Conservation (phyloP, 2,888 invertebrate species). For the Polietes domitor region DNA sequence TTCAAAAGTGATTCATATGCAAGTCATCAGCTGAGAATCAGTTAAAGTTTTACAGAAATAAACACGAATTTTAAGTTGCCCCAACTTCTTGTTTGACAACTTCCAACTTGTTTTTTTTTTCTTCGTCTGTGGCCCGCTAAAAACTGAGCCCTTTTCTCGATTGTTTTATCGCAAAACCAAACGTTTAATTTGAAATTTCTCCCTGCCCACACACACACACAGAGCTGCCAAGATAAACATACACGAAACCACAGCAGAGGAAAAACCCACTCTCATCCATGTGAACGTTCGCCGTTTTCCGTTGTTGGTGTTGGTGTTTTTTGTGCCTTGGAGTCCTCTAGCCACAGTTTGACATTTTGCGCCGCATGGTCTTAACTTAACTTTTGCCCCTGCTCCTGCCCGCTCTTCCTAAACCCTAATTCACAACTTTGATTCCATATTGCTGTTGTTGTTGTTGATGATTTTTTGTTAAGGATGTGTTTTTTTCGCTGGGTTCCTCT, state of each 20-base stretch:
- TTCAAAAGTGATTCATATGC: too few species aligned
- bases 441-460: neutral
- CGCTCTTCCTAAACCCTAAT: neutral
- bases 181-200: neutral
- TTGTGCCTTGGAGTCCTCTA: constrained; percentile 24
- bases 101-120: too few species aligned
- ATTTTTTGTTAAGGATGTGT: neutral
- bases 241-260: constrained; percentile 59
- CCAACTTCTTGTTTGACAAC: too few species aligned
- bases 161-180: neutral
- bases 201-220: too few species aligned
- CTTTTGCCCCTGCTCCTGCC: constrained; percentile 1
- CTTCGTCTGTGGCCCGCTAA: too few species aligned
- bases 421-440: neutral
- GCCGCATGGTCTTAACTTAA: constrained; percentile 57
- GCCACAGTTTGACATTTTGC: constrained; percentile 64
- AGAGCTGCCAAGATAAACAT: constrained; percentile 14
- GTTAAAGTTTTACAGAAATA: too few species aligned
- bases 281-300: constrained; percentile 20
- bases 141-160: neutral
- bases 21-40: too few species aligned
- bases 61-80: too few species aligned
- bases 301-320: neutral
- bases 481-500: neutral
- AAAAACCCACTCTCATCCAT: constrained; percentile 52